Conservation (phyloP, 2,113 vertebrate species). For the Laterallus jamaicensis region DNA sequence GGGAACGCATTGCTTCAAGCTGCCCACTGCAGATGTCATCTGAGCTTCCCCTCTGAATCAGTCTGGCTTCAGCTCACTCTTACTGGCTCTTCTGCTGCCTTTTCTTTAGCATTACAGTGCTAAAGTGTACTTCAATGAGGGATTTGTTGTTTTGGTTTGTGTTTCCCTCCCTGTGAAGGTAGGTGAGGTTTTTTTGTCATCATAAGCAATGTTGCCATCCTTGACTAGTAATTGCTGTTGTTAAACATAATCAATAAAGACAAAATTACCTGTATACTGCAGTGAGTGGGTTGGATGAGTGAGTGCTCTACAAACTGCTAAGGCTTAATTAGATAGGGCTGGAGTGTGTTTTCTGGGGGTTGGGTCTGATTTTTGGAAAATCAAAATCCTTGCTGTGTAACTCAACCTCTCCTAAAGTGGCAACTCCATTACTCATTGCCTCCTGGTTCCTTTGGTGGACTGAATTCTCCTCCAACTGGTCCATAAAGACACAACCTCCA, state of each 20-base stretch:
- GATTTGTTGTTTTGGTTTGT: not conserved
- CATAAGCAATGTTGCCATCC: not conserved
- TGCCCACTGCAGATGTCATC: not conserved
- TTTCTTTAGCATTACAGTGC: not conserved
- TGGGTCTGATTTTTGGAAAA: not conserved
- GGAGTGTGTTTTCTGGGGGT: not conserved
- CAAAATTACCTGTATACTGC: not conserved
- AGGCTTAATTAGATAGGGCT: not conserved
- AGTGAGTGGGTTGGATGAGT: not conserved
- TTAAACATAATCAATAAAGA: not conserved
- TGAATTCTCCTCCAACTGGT: not conserved
- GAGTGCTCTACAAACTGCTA: not conserved
- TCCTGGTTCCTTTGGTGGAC: not conserved
- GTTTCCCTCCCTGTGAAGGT: not conserved
- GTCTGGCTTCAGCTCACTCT: not conserved
- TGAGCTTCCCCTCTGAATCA: not conserved
- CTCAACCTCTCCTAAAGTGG: not conserved
- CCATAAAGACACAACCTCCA: not conserved
- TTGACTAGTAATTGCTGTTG: not conserved
- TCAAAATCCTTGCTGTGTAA: not conserved
- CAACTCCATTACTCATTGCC: not conserved
- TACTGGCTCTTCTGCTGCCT: not conserved
- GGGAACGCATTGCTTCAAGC: not conserved
- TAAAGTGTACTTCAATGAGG: not conserved
- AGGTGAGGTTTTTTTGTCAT: not conserved